Percentiles rank a stretch among this genome's conserved stretches.
These are phyloP conservation scores for Lutjanus erythropterus DNA, from an alignment of 2,113 vertebrate genomes.

Conservation along the genomic window DNA sequence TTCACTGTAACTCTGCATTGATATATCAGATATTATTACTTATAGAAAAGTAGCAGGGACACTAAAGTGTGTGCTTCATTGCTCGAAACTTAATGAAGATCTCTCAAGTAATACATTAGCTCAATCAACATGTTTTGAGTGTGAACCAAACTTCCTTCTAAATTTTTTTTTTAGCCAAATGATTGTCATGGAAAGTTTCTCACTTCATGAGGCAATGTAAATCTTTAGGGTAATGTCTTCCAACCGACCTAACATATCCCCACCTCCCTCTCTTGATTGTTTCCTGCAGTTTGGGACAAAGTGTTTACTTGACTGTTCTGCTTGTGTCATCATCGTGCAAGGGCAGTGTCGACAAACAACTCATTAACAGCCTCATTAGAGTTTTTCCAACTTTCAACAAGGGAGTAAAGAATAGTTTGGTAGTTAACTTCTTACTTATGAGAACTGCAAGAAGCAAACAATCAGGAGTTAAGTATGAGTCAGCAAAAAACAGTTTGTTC, in stretches of 20 bases:
- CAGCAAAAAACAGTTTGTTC: not conserved
- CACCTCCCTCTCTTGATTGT: not conserved
- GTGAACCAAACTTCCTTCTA: no score
- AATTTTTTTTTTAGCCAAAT: no score
- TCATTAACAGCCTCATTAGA: slow-evolving; percentile 73
- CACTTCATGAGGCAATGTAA: not conserved
- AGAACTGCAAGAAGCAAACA: slow-evolving; percentile 7
- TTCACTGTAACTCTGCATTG: no score
- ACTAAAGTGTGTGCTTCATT: no score
- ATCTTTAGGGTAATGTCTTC: not conserved
- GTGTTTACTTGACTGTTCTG: slow-evolving; percentile 43
- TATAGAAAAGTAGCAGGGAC: no score
- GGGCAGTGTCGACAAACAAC: slow-evolving; percentile 62
- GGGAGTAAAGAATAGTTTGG: slow-evolving; percentile 43
- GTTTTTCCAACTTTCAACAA: slow-evolving; percentile 23
- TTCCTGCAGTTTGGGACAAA: slow-evolving; percentile 28
- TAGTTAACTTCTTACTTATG: slow-evolving; percentile 2
- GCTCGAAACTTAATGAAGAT: no score
- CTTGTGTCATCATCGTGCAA: slow-evolving; percentile 58
- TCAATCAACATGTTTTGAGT: no score
- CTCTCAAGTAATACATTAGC: no score
- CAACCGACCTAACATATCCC: not conserved
- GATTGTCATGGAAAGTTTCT: slow-evolving; percentile 31
- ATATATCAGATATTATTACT: no score
- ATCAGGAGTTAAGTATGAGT: not conserved